phyloP scores from a whole-genome alignment of 2,113 vertebrate species.

The Taurulus bubalis region DNA sequence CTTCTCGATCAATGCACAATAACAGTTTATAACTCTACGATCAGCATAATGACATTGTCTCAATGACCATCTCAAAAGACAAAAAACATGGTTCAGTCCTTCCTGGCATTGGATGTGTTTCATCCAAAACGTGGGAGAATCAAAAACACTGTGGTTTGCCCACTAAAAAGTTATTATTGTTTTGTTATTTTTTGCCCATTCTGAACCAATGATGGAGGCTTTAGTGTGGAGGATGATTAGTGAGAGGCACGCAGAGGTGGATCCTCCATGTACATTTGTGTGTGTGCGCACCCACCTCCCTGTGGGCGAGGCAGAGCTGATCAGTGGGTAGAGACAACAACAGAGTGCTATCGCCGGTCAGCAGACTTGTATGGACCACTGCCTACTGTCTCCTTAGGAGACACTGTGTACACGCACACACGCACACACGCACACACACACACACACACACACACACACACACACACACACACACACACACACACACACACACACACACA shows the following conservation, averaged over 20 bases:
- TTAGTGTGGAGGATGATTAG: slow-evolving; percentile 29
- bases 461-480: not conserved
- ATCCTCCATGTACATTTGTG: not conserved
- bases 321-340: slow-evolving; percentile 68
- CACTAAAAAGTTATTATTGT: not conserved
- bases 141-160: not conserved
- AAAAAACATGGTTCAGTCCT: not conserved
- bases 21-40: not conserved
- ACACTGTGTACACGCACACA: slow-evolving; percentile 25
- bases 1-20: not conserved
- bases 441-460: slow-evolving; percentile 1
- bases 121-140: not conserved
- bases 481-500: slow-evolving; percentile 2
- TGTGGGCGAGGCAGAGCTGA: slow-evolving; percentile 51
- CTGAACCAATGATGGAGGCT: slow-evolving; percentile 25
- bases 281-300: slow-evolving; percentile 32
- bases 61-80: not conserved
- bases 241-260: slow-evolving; percentile 31
- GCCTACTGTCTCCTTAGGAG: slow-evolving; percentile 45
- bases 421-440: not conserved
- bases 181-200: slow-evolving; percentile 12
- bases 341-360: slow-evolving; percentile 69
- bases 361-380: slow-evolving; percentile 55
- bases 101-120: not conserved
- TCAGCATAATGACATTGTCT: not conserved